Percentiles rank a stretch among this genome's conserved stretches.
These are phyloP conservation scores for Pelodiscus sinensis DNA, from an alignment of 2,113 vertebrate species.

Conservation along the genomic window DNA sequence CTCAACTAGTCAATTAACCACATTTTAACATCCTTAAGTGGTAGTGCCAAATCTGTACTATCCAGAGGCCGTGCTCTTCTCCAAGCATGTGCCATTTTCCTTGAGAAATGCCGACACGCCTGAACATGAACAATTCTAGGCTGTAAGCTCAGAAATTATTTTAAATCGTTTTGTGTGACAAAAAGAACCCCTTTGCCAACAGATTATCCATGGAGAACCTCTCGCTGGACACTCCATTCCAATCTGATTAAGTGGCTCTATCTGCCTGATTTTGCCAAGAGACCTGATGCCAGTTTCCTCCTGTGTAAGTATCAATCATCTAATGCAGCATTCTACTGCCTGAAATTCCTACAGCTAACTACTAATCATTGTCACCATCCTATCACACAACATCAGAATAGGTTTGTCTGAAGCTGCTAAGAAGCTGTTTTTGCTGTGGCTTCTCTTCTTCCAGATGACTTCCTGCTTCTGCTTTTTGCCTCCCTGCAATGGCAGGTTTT, in stretches of 20 bases:
- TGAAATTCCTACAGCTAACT: background rate
- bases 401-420: background rate
- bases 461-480: constrained; percentile 79
- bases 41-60: background rate
- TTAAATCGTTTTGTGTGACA: constrained; percentile 8
- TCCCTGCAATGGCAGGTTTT: constrained; percentile 84
- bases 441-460: constrained; percentile 72
- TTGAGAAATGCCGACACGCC: background rate
- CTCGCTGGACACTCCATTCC: constrained; percentile 70
- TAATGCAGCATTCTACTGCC: background rate
- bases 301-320: constrained; percentile 71
- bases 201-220: constrained; percentile 84
- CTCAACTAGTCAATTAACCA: too few relatives aligned
- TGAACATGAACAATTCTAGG: background rate
- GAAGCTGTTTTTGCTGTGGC: background rate
- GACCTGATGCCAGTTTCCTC: constrained; percentile 78
- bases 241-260: constrained; percentile 85
- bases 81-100: background rate
- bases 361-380: background rate
- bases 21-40: too few relatives aligned
- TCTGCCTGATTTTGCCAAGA: constrained; percentile 82
- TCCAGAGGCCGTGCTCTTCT: background rate
- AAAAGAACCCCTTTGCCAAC: constrained; percentile 16
- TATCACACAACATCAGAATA: background rate
- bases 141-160: background rate